A percentile compares a stretch with the other conserved stretches of the same genome.
Evolutionary conservation across 2,888 invertebrate species (phyloP).

Genomic region (Ypsolopha scabrella): DNA sequence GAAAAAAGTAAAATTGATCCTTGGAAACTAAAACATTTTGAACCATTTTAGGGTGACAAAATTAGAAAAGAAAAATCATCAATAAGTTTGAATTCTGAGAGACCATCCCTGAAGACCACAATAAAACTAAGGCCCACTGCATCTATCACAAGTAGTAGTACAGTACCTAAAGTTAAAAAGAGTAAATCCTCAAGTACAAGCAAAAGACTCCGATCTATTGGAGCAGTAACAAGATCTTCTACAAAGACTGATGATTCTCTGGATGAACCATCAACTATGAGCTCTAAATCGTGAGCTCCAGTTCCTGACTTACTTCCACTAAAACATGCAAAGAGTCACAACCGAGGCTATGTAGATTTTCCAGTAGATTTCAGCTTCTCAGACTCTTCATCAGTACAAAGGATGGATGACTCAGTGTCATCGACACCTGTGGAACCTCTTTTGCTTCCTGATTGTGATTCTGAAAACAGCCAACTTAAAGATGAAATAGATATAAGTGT

Average conservation of each 20-base stretch:
- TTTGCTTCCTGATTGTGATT: slow-evolving; percentile 47
- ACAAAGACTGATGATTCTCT: slow-evolving; percentile 55
- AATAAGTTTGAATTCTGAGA: slow-evolving; percentile 46
- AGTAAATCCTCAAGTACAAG: slow-evolving; percentile 59
- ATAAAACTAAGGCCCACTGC: slow-evolving; percentile 74
- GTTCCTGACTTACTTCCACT: slow-evolving; percentile 59
- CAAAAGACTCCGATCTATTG: slow-evolving; percentile 71
- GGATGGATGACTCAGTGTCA: slow-evolving; percentile 51
- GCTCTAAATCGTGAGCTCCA: slow-evolving; percentile 43
- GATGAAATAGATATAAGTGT: slow-evolving; percentile 50
- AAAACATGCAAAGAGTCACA: slow-evolving; percentile 41
- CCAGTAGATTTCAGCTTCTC: slow-evolving; percentile 57
- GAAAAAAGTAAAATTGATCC: slow-evolving; percentile 95
- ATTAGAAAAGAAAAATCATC: slow-evolving; percentile 52
- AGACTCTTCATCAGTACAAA: slow-evolving; percentile 46
- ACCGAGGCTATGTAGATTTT: slow-evolving; percentile 52
- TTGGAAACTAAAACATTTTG: slow-evolving; percentile 97
- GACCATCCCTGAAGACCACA: slow-evolving; percentile 76
- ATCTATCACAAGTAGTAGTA: slow-evolving; percentile 64
- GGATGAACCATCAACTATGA: slow-evolving; percentile 30
- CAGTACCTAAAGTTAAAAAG: slow-evolving; percentile 62
- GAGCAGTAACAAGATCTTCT: slow-evolving; percentile 75
- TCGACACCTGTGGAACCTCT: slow-evolving; percentile 60
- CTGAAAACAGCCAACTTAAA: slow-evolving; percentile 43
- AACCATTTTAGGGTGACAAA: slow-evolving; percentile 95